Evolutionary conservation across 1,140 invertebrate genomes (phyloP), one percentile per base, ranked within the genome.

Genomic region (Rhyacophila brunnea): DNA sequence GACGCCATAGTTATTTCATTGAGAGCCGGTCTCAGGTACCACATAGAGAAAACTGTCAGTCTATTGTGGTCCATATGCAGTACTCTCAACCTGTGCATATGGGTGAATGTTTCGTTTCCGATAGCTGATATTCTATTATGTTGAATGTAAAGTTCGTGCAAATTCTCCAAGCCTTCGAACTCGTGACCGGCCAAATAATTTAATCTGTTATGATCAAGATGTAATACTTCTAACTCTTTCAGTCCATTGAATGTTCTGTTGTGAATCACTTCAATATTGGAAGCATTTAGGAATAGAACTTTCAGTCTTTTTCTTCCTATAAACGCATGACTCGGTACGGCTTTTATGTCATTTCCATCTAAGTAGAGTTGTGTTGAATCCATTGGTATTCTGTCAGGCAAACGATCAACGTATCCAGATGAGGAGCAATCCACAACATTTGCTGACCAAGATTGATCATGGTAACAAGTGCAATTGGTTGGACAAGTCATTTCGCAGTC

Each of bases 401-500:
- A 78, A 50, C 80, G 77, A 59, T 83, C 82, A 1, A 83, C 80
- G 73, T 93, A 90, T 46, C 86, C 86, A 20, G 87, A 83, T 42
- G 78, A 82, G 6, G 90, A 89, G 69, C 93, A 96, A 72, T 95
- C 92, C 2, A 96, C 92, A 23, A 95, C 89, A 73, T 96, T 96
- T 7, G 91, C 90, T 23, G 88, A 88, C 91, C 92, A 95, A 11
- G 89, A 90, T 69, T 93, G 89, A 73, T 95, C 92, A 69, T 95
- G 91, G 76, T 93, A 95, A 74, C 93, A 96, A 23, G 89, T 90
- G 72, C 93, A 96, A 68, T 93, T 91, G 44, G 84, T 85, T 15
- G 93, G 93, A 68, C 93, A 96, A 15, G 89, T 94, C 92, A 96
- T 95, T 80, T 95, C 91, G 78, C 93, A 96, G 71, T 96, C 89